Conservation (phyloP, 2,888 invertebrate genomes). For the Lottia scabra region DNA sequence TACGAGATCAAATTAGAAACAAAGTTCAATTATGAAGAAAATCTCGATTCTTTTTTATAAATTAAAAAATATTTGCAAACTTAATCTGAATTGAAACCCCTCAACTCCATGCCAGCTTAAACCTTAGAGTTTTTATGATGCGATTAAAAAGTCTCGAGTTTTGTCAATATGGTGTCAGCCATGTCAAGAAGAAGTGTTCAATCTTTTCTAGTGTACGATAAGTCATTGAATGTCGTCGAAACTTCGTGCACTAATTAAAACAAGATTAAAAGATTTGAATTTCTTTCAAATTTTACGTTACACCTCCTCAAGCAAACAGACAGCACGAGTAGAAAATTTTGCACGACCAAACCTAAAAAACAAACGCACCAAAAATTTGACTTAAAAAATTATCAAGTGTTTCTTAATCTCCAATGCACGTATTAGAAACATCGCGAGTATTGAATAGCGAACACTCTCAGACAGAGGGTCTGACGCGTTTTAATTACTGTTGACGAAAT, state of each 20-base stretch:
- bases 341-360: background rate
- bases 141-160: background rate
- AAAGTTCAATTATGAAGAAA: too few relatives aligned
- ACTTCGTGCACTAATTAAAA: background rate
- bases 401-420: background rate
- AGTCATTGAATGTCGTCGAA: background rate
- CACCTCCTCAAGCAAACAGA: background rate
- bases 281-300: background rate
- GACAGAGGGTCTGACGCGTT: background rate
- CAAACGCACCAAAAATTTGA: background rate
- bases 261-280: background rate
- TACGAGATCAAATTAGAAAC: too few relatives aligned
- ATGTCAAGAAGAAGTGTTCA: constrained; percentile 1
- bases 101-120: too few relatives aligned
- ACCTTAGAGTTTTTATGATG: too few relatives aligned
- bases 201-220: background rate
- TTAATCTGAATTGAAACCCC: too few relatives aligned
- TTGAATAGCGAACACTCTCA: too few relatives aligned
- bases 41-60: too few relatives aligned
- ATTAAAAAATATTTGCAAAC: too few relatives aligned
- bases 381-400: background rate
- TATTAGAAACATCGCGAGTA: too few relatives aligned
- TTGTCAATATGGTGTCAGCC: background rate
- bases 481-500: background rate
- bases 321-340: background rate